These are phyloP conservation scores for Zeus faber DNA, from an alignment of 2,113 vertebrate genomes.

Conservation along the genomic window DNA sequence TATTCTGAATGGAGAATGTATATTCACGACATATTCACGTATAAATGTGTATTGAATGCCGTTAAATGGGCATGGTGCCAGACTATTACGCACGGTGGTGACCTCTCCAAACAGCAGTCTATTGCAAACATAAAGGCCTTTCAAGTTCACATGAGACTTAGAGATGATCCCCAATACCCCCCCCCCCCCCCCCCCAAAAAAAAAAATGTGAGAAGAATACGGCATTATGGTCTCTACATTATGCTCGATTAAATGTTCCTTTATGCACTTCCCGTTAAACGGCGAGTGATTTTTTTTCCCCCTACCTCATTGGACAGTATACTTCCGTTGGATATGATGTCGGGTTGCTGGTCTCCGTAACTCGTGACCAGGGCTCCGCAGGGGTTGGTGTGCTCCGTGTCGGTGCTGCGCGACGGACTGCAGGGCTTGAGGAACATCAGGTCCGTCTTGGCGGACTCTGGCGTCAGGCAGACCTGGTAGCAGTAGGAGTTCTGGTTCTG, in stretches of 20 bases:
- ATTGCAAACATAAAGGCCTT: conserved; percentile 5
- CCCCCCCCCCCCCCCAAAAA: no score
- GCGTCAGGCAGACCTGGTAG: conserved; percentile 98
- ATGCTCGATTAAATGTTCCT: no score
- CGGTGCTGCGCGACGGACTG: conserved; percentile 88
- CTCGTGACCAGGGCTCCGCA: conserved; percentile 92
- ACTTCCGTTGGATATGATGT: conserved; percentile 97
- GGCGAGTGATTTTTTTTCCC: conserved; percentile 6
- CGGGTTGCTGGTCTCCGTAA: conserved; percentile 94
- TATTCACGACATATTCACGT: no score
- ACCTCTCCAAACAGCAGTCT: conserved; percentile 15
- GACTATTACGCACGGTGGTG: neutral
- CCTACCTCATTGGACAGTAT: conserved; percentile 96
- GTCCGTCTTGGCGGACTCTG: conserved; percentile 97
- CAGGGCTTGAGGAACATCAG: conserved; percentile 98
- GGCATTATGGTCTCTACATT: no score
- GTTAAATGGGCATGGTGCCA: neutral
- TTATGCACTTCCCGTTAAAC: no score
- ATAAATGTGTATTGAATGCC: no score
- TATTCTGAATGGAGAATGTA: neutral
- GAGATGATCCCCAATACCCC: conserved; percentile 10
- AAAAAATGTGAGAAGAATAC: no score
- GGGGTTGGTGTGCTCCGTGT: conserved; percentile 89
- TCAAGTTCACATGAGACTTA: conserved; percentile 37
- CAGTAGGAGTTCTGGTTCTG: conserved; percentile 97